phyloP scores from a whole-genome alignment of 2,113 vertebrate genomes.

The Anolis sagrei region DNA sequence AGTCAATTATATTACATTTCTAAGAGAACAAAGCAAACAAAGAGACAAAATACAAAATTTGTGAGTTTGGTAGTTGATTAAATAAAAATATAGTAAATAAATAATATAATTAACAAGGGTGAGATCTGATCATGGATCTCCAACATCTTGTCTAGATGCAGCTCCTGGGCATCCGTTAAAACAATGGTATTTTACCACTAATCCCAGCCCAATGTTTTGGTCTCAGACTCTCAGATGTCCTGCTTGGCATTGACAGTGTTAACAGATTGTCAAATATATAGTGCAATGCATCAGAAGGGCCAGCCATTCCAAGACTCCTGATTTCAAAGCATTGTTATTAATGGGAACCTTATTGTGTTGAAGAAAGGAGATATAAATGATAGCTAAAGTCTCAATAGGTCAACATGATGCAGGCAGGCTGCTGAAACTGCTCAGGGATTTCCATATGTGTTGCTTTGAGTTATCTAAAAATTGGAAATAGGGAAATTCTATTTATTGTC shows the following conservation, averaged over 20 bases:
- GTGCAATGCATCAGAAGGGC: background rate
- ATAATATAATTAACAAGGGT: too few relatives aligned
- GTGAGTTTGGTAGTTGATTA: too few relatives aligned
- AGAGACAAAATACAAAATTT: too few relatives aligned
- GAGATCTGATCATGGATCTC: background rate
- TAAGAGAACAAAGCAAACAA: too few relatives aligned
- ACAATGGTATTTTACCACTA: too few relatives aligned
- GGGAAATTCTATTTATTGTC: too few relatives aligned
- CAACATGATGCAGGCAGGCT: background rate
- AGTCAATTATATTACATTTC: too few relatives aligned
- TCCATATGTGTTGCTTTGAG: background rate
- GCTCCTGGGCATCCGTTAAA: background rate
- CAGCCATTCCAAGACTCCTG: background rate
- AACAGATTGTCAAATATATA: background rate
- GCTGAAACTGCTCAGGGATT: background rate
- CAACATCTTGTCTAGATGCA: background rate
- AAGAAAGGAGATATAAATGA: background rate
- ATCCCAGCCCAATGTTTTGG: background rate
- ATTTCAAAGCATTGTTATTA: background rate
- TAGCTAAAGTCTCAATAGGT: background rate
- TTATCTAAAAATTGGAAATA: background rate
- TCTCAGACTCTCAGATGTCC: background rate
- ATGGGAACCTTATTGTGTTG: background rate
- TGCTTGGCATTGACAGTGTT: background rate
- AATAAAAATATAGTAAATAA: too few relatives aligned